These are phyloP conservation scores for Thaumatotibia leucotreta DNA, from an alignment of 1,140 invertebrate species.

Conservation along the genomic window DNA sequence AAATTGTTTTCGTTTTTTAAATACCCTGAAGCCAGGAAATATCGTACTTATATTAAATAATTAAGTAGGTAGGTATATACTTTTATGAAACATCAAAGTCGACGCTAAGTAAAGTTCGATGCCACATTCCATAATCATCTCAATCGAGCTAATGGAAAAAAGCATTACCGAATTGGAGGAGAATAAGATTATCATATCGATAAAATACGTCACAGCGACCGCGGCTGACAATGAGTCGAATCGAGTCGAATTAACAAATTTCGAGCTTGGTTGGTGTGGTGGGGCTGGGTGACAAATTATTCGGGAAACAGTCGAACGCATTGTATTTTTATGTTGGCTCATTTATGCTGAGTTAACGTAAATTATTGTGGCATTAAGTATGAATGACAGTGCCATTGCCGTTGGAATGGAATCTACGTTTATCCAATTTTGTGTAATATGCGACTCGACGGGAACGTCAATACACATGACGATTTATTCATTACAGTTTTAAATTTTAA, in stretches of 20 bases:
- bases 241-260: constrained; percentile 4
- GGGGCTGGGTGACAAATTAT: not conserved
- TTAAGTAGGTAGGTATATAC: no score
- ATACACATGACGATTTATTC: not conserved
- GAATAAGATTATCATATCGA: constrained; percentile 13
- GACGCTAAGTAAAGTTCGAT: not conserved
- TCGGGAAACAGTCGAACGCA: not conserved
- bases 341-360: not conserved
- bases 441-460: no score
- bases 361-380: not conserved
- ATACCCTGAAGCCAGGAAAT: no score
- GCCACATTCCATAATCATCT: not conserved
- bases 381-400: not conserved
- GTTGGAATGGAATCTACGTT: not conserved
- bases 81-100: not conserved
- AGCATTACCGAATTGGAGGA: not conserved
- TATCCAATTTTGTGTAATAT: not conserved
- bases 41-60: no score
- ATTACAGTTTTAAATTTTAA: not conserved
- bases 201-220: constrained; percentile 1
- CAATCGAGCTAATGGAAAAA: constrained; percentile 4
- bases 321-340: not conserved
- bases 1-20: no score
- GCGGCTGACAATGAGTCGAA: not conserved
- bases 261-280: not conserved